Base-by-base conservation (phyloP, 1,140 invertebrate genomes). In the Drosophila pallidifrons region DNA sequence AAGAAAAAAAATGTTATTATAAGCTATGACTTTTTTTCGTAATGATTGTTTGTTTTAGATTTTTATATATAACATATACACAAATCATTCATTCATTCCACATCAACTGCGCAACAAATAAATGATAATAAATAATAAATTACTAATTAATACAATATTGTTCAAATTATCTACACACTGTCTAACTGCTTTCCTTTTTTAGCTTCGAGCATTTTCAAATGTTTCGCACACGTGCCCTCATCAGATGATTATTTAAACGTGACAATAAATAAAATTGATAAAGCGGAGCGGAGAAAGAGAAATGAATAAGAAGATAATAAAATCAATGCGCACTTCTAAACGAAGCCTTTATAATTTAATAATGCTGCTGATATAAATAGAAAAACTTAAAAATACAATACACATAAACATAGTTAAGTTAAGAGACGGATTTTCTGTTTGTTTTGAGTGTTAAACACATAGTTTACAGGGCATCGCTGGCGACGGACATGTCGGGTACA, bases 351-450 rank as follows among this genome's bases (percentile, higher is more conserved):
- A 68, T 32, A 79, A 73, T 79, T 77, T 79, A 79, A 73, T 77
- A 64, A 65, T 63, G 63, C 74, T 77, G 77, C 77, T 32, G 20
- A 52, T 43, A 46, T 60, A 60, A 55, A 65, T 65, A 60, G 65
- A 65, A 66, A 72, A 57, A 73, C 58, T 68, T 68, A 67, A 73
- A 67, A 73, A 68, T 79, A 79, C 63, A 79, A 79, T 79, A 73
- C 51, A 77, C 63, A 45, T 64, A 71, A 25, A 75, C 58, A 51
- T 16, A 63, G 51, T 51, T 58, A 60, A 13, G 41, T 28, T 41
- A 65, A 30, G 20, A 65, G 13, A 63, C 8, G 52, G 11, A 61
- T 71, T 52, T 64, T 51, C 8, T 59, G 30, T 55, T 58, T 38
- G 5, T 52, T 43, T 8, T 32, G 5, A n/a, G n/a, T n/a, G n/a